Evolutionary conservation across 2,888 invertebrate genomes (phyloP), one percentile per base, ranked within the genome.

Genomic region (Zygaena filipendulae): DNA sequence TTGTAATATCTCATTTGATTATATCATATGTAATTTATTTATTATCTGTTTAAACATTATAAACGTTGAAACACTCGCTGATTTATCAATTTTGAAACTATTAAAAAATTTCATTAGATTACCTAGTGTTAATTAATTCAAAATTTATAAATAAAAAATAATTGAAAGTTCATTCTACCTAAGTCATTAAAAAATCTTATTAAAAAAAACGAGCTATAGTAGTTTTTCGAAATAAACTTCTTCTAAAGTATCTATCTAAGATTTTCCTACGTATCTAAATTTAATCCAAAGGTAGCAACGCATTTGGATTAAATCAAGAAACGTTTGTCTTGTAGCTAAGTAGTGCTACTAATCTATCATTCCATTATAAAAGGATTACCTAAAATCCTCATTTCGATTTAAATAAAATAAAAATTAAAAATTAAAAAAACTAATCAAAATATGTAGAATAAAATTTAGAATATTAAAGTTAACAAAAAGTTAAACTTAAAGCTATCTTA

Each of bases 191-290:
- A 56, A 54, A 59, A n/a, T n/a, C n/a, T 54, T 63, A 61, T 50
- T 66, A 56, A 49, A 47, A 56, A 62, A 70, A 59, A 57, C 59
- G 51, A 64, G 56, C 57, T 71, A 63, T 58, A 35, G 71, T 74
- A 75, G 72, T 62, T 66, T n/a, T 70, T 62, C 59, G 60, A 60
- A 60, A 58, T 67, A 71, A 72, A 70, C 56, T 61, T 72, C 67
- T 72, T 72, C 72, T 75, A 68, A 75, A 72, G 67, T 66, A 54
- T n/a, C n/a, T 67, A 53, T 70, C 56, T 75, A 74, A 71, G 71
- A 59, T 61, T 62, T 60, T 59, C 44, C 25, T 21, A 29, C 21
- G 24, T 39, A 33, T 32, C 34, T 32, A 29, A 32, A n/a, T n/a
- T n/a, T n/a, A n/a, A n/a, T n/a, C n/a, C 5, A 22, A 19, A 14